Percentiles rank a stretch among this genome's conserved stretches.
Conservation (phyloP, 2,113 vertebrate genomes). For the Paradoxurus hermaphroditus region DNA sequence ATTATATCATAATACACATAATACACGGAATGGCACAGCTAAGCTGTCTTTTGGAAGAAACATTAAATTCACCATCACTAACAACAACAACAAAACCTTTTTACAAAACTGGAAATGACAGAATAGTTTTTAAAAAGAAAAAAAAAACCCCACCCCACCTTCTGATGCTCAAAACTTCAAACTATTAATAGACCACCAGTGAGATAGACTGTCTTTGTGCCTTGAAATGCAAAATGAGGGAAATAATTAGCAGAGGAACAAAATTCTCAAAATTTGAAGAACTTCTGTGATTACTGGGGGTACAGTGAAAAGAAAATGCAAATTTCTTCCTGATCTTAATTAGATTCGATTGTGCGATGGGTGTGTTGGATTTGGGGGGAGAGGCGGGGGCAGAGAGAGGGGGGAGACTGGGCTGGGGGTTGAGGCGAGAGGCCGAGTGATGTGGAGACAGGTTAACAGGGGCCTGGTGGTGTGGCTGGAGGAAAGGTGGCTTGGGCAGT, state of each 20-base stretch:
- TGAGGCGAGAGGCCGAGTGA: conserved; percentile 23
- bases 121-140: conserved; percentile 47
- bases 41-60: conserved; percentile 56
- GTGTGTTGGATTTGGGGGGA: conserved; percentile 57
- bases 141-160: conserved; percentile 14
- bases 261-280: conserved; percentile 80
- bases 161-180: conserved; percentile 55
- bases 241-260: conserved; percentile 78
- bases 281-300: conserved; percentile 79
- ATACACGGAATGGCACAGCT: conserved; percentile 43
- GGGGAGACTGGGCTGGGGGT: conserved; percentile 22
- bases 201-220: conserved; percentile 58
- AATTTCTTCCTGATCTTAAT: conserved; percentile 87
- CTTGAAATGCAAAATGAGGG: conserved; percentile 75
- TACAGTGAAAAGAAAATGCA: conserved; percentile 84
- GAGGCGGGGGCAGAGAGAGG: not conserved
- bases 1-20: conserved; percentile 36
- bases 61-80: conserved; percentile 12
- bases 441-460: conserved; percentile 78
- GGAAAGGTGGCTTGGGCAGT: conserved; percentile 77
- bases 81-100: not conserved
- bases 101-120: conserved; percentile 69
- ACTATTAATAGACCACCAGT: conserved; percentile 63
- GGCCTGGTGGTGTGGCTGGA: conserved; percentile 76
- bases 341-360: conserved; percentile 85